Conservation (phyloP, 2,888 invertebrate genomes). For the Ornithoptera priamus region DNA sequence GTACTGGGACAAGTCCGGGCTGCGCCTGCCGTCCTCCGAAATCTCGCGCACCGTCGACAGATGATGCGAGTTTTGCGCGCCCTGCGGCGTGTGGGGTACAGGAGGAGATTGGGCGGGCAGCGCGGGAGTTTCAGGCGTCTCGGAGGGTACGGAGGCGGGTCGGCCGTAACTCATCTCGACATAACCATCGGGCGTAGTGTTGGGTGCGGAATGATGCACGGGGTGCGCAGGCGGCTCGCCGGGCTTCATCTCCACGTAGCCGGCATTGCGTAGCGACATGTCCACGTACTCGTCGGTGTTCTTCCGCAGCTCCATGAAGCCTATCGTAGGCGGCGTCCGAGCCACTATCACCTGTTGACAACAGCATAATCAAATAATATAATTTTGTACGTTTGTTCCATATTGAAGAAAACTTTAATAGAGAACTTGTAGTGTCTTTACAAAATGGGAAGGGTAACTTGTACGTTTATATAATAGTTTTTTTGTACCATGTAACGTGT, state of each 20-base stretch:
- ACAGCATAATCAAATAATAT: too few species aligned
- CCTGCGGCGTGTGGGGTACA: constrained; percentile 45
- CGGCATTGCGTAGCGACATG: constrained; percentile 71
- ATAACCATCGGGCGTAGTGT: constrained; percentile 78
- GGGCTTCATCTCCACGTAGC: constrained; percentile 83
- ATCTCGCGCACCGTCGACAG: constrained; percentile 56
- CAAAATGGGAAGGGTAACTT: too few species aligned
- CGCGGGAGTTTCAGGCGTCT: constrained; percentile 40
- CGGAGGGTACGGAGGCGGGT: constrained; percentile 80
- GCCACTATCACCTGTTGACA: constrained; percentile 46
- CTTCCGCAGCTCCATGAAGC: constrained; percentile 45
- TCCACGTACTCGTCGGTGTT: constrained; percentile 72
- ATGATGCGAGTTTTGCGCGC: constrained; percentile 64
- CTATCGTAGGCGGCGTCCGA: constrained; percentile 53
- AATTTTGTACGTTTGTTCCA: too few species aligned
- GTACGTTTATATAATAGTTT: too few species aligned
- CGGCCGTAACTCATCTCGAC: constrained; percentile 83
- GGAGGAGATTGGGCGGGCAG: constrained; percentile 38
- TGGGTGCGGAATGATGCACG: constrained; percentile 31
- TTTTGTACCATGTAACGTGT: too few species aligned
- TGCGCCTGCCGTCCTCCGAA: constrained; percentile 53
- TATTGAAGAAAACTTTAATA: too few species aligned
- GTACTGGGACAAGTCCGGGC: constrained; percentile 67
- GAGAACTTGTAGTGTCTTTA: too few species aligned
- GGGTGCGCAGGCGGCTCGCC: constrained; percentile 41